Conservation (phyloP, 1,140 invertebrate species). For the Psilanteris sp. region DNA sequence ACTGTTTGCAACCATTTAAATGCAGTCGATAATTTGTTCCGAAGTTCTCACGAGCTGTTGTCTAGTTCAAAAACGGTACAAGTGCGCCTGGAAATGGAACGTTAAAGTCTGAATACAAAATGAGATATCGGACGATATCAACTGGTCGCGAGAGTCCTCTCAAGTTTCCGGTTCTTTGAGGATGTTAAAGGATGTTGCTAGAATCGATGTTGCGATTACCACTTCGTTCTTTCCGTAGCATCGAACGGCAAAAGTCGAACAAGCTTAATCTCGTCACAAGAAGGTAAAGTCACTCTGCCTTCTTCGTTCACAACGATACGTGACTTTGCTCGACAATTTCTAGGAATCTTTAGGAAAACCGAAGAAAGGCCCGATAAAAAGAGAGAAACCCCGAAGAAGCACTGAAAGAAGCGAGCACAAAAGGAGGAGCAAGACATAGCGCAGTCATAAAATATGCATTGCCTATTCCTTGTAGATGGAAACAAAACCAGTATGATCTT, state of each 20-base stretch:
- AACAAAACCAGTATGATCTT: constrained; percentile 67
- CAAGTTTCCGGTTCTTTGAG: constrained; percentile 11
- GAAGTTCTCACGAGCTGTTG: constrained; percentile 30
- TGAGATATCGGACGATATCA: constrained; percentile 54
- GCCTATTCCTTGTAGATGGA: constrained; percentile 67
- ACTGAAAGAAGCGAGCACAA: neutral
- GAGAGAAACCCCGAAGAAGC: constrained; percentile 18
- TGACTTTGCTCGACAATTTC: constrained; percentile 51
- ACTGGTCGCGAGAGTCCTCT: constrained; percentile 47
- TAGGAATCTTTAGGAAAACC: constrained; percentile 49
- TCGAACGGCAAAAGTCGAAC: constrained; percentile 51
- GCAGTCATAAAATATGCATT: constrained; percentile 76
- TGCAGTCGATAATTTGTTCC: constrained; percentile 43
- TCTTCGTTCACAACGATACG: constrained; percentile 47
- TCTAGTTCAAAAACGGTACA: constrained; percentile 33
- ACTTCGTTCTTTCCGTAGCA: constrained; percentile 50
- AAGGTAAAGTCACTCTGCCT: constrained; percentile 48
- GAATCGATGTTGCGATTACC: constrained; percentile 60
- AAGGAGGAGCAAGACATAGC: constrained; percentile 52
- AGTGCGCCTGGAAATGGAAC: constrained; percentile 23
- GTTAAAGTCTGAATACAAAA: constrained; percentile 55
- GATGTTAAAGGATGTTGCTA: constrained; percentile 52
- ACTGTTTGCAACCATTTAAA: constrained; percentile 33
- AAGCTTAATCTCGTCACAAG: constrained; percentile 60
- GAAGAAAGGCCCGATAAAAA: constrained; percentile 50